Base-by-base conservation (phyloP, 2,888 invertebrate species). In the Stenoptilia bipunctidactyla region DNA sequence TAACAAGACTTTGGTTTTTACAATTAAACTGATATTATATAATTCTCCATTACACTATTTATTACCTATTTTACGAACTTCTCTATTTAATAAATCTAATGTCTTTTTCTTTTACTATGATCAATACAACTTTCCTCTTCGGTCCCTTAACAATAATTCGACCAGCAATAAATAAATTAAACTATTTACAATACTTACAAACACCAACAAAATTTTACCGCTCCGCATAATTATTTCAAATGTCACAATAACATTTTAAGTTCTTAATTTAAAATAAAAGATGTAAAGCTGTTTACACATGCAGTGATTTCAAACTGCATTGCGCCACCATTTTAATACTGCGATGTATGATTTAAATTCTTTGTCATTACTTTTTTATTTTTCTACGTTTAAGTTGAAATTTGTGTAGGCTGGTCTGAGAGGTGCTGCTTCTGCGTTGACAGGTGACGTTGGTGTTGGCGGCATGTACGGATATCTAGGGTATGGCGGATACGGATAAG, bases 401-500 rank as follows among this genome's bases (percentile, higher is more conserved):
- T 69, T 77, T 54, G 74, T 63, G 80, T 76, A 85, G 54, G 79
- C 54, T 55, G 71, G 76, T 85, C 87, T 68, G 67, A 72, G 61
- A 44, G 63, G 74, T 39, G 61, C 71, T 38, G 76, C 61, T 51
- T 80, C 67, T 0, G 76, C 49, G 61, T 73, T 66, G 48, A 74
- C 66, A 55, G 85, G 79, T 1, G 82, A 74, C 0, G 79, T 85
- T 46, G 77, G 74, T 0, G 73, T 79, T 2, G 75, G 87, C 52
- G 73, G 88, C 65, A 61, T 87, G 77, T 88, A 73, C 49, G 85
- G 89, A 82, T 74, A 80, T 13, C 75, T 61, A 0, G 76, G 79
- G 53, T 84, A 82, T 0, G 80, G 67, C 4, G 76, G 77, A 58
- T 88, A 91, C 14, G 86, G 88, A 66, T 87, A 89, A 0, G 77